Conservation (phyloP, 2,113 vertebrate genomes). For the Toxotes jaculatrix region DNA sequence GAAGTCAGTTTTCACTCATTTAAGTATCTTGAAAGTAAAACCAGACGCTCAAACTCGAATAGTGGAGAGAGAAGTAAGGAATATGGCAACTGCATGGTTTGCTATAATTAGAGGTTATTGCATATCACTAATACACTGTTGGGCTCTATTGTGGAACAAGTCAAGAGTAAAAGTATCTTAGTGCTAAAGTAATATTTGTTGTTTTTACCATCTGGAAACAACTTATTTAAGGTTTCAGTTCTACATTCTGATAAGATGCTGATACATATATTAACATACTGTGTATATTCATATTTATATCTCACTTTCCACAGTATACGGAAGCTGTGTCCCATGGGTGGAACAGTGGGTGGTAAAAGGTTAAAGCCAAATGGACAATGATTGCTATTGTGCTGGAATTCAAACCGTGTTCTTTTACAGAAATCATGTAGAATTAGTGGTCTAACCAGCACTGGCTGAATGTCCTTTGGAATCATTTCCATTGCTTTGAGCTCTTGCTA, state of each 20-base stretch:
- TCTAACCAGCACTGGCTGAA: constrained; percentile 60
- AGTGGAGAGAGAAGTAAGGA: constrained; percentile 18
- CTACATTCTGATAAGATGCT: background rate
- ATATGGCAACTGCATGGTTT: constrained; percentile 16
- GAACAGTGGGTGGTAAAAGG: constrained; percentile 50
- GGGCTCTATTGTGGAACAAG: constrained; percentile 8
- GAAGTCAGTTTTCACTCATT: constrained; percentile 24
- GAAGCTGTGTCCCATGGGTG: background rate
- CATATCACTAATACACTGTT: constrained; percentile 38
- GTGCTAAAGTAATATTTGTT: constrained; percentile 15
- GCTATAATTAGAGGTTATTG: constrained; percentile 44
- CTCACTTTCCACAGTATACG: constrained; percentile 2
- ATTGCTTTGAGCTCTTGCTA: constrained; percentile 44
- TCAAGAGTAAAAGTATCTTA: constrained; percentile 10
- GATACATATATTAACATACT: background rate
- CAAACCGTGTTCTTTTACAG: constrained; percentile 56
- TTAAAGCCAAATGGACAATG: constrained; percentile 51
- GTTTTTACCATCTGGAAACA: constrained; percentile 6
- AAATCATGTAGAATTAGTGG: constrained; percentile 67
- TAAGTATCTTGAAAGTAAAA: constrained; percentile 24
- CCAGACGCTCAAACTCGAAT: constrained; percentile 13
- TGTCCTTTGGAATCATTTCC: constrained; percentile 45
- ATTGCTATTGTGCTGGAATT: constrained; percentile 58
- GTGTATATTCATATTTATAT: background rate
- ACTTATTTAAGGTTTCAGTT: background rate